Evolutionary conservation across 2,888 invertebrate genomes (phyloP), one percentile per base, ranked within the genome.

Genomic region (Exephanes ischioxanthus): DNA sequence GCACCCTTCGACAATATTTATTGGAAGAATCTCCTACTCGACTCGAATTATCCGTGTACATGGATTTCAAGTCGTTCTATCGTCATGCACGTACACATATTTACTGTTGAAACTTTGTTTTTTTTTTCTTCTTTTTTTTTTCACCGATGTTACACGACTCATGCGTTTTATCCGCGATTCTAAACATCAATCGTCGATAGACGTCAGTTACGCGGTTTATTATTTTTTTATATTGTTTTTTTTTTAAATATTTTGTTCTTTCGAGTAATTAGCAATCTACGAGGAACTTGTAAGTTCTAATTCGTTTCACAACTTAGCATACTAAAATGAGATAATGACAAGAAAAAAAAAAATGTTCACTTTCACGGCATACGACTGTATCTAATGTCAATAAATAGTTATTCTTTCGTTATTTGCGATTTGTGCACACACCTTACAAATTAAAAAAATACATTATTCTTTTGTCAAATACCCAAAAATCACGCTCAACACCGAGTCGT

Each of bases 351-450:
- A 33, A 71, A 51, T 26, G n/a, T 55, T 79, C 26, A 81, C 76
- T 70, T 55, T 76, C 41, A 63, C 68, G 55, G 53, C 77, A 41
- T 66, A 80, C 71, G 22, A 30, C 66, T 55, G 67, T n/a, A 77
- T 84, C 48, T 84, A 82, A 80, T 82, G 61, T 86, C 53, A 84
- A 81, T 82, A 71, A 85, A 81, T 85, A 77, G 53, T 77, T 55
- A 72, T 81, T 81, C 26, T 75, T 55, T 71, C 70, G 78, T 85
- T 83, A 86, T 58, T 67, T 61, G 63, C 67, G 48, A 83, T 88
- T 88, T 88, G 86, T 87, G 88, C 88, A 86, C 83, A 71, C 58
- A 82, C 58, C 80, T 84, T 75, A 41, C 78, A 78, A 87, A 88
- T 85, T 86, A 78, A 87, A 85, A 88, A 88, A 88, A 87, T 87